phyloP scores from a whole-genome alignment of 2,113 vertebrate genomes.

The Myocastor coypus region DNA sequence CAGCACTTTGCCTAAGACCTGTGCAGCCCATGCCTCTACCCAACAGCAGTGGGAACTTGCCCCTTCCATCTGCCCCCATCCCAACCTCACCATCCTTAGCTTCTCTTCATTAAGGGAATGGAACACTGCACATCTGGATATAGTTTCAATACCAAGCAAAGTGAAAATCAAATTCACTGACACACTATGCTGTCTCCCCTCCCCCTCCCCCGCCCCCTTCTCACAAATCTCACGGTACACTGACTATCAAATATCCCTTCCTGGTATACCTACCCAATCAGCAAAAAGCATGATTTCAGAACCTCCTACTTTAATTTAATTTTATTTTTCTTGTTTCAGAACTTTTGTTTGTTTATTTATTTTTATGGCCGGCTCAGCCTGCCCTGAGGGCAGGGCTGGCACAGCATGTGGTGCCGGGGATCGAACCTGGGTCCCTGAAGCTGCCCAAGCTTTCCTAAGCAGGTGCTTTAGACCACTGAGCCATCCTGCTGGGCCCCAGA shows the following conservation, averaged over 20 bases:
- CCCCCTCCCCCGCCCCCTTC: not conserved
- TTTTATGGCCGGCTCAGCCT: too few species aligned
- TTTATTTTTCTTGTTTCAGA: too few species aligned
- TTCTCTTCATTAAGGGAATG: not conserved
- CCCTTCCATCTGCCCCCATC: too few species aligned
- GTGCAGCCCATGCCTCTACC: not conserved
- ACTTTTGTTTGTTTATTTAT: too few species aligned
- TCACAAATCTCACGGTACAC: not conserved
- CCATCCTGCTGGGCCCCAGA: too few species aligned
- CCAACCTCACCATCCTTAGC: not conserved
- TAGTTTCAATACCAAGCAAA: not conserved
- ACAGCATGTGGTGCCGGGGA: too few species aligned
- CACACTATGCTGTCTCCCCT: not conserved
- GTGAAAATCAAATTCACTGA: not conserved
- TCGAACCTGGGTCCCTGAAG: too few species aligned
- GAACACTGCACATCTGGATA: not conserved
- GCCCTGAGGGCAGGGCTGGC: too few species aligned
- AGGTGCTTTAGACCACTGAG: too few species aligned
- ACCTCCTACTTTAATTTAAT: not conserved
- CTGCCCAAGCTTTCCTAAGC: too few species aligned
- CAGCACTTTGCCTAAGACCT: not conserved
- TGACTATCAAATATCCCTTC: not conserved
- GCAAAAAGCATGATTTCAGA: not conserved
- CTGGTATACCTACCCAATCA: not conserved
- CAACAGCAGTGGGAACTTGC: too few species aligned